Evolutionary conservation across 2,113 vertebrate genomes (phyloP).

Genomic region (Probosciger aterrimus): DNA sequence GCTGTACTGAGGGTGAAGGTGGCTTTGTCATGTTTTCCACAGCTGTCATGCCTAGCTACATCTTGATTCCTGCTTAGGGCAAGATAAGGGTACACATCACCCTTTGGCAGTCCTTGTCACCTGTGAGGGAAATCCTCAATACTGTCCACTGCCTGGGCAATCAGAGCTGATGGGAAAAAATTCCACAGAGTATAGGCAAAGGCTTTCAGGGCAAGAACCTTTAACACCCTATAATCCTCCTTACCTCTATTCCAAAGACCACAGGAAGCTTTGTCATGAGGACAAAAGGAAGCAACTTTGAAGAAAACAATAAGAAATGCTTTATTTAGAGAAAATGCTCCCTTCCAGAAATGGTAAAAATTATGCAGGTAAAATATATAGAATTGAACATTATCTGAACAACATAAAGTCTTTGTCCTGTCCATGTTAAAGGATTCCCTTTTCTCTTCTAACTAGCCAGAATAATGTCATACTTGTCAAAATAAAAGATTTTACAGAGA

Average conservation of each 20-base stretch:
- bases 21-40: neutral
- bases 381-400: neutral
- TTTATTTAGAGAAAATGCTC: neutral
- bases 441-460: neutral
- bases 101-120: rapidly evolving
- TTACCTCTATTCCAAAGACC: neutral
- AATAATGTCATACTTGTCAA: neutral
- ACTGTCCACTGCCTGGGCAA: neutral
- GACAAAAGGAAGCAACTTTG: neutral
- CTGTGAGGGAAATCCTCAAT: neutral
- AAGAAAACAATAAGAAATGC: neutral
- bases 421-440: neutral
- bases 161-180: neutral
- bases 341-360: neutral
- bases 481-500: neutral
- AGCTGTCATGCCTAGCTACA: neutral
- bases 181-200: neutral
- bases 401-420: neutral
- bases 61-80: neutral
- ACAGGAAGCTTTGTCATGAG: neutral
- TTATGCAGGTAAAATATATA: neutral
- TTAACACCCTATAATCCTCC: neutral
- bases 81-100: neutral
- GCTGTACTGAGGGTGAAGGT: neutral
- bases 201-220: neutral